A percentile compares a stretch with the other conserved stretches of the same genome.
Conservation (phyloP, 2,888 invertebrate genomes). For the Amphiduros pacificus region DNA sequence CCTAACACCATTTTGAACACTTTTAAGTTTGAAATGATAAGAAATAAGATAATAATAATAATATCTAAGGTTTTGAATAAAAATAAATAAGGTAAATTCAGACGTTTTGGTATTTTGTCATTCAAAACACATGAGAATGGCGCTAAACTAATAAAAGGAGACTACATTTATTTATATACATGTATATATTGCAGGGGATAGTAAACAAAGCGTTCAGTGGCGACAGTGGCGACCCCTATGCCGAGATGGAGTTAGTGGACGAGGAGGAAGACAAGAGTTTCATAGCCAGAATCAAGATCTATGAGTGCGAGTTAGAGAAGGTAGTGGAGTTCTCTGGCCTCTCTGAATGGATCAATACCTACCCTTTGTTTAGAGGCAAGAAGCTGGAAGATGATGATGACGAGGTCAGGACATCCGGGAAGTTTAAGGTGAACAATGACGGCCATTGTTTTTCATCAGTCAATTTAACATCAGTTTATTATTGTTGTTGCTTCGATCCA, state of each 20-base stretch:
- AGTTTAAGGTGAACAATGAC: constrained; percentile 37
- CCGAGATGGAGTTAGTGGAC: constrained; percentile 12
- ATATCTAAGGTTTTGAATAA: too few relatives aligned
- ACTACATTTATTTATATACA: too few relatives aligned
- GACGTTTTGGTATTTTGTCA: too few relatives aligned
- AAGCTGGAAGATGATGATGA: constrained; percentile 34
- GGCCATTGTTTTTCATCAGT: too few relatives aligned
- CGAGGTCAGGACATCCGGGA: constrained; percentile 25
- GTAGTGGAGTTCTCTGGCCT: constrained; percentile 29
- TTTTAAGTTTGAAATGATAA: too few relatives aligned
- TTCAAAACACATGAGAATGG: too few relatives aligned
- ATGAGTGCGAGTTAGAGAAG: constrained; percentile 30
- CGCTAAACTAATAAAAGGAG: too few relatives aligned
- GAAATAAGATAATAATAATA: too few relatives aligned
- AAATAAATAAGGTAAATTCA: too few relatives aligned
- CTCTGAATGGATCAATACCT: constrained; percentile 30
- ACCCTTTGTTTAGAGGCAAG: constrained; percentile 33
- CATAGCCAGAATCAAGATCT: constrained; percentile 27
- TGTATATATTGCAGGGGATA: constrained; percentile 9
- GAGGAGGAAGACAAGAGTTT: constrained; percentile 22
- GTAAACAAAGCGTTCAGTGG: constrained; percentile 16
- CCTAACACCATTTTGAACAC: too few relatives aligned
- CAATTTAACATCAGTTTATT: too few relatives aligned
- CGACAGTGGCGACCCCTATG: constrained; percentile 20
- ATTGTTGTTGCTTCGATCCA: too few relatives aligned